These are phyloP conservation scores for Scolopax rusticola DNA, from an alignment of 2,797 vertebrate genomes.

Conservation along the genomic window DNA sequence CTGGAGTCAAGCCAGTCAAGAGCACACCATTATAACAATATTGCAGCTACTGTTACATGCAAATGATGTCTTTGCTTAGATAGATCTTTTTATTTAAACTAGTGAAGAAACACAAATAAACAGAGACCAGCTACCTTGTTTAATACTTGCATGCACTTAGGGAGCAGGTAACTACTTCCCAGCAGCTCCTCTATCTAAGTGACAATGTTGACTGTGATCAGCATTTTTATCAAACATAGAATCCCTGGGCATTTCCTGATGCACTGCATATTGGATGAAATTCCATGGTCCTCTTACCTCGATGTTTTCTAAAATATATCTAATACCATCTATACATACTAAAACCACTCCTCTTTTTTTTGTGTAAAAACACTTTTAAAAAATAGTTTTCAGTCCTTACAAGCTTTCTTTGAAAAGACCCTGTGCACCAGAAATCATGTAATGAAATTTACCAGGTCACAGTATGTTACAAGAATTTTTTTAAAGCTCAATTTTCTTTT, in stretches of 20 bases:
- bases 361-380: conserved; percentile 22
- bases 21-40: not conserved
- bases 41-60: not conserved
- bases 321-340: conserved; percentile 24
- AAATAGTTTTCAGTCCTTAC: conserved; percentile 22
- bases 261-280: conserved; percentile 9
- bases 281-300: conserved; percentile 31
- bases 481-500: not conserved
- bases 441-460: not conserved
- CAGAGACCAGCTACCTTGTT: not conserved
- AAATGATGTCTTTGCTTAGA: not conserved
- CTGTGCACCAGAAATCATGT: not conserved
- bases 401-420: not conserved
- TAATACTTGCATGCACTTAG: not conserved
- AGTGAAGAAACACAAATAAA: conserved; percentile 41
- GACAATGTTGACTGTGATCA: conserved; percentile 61
- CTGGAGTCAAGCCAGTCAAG: not conserved
- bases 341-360: conserved; percentile 14
- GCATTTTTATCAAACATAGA: conserved; percentile 54
- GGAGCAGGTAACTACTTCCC: conserved; percentile 1
- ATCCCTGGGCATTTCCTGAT: conserved; percentile 30
- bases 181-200: conserved; percentile 65
- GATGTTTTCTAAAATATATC: conserved; percentile 13
- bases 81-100: not conserved
- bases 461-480: not conserved